Percentiles rank a stretch among this genome's conserved stretches.
These are phyloP conservation scores for Spodoptera littoralis DNA, from an alignment of 2,888 invertebrate species.

Conservation along the genomic window DNA sequence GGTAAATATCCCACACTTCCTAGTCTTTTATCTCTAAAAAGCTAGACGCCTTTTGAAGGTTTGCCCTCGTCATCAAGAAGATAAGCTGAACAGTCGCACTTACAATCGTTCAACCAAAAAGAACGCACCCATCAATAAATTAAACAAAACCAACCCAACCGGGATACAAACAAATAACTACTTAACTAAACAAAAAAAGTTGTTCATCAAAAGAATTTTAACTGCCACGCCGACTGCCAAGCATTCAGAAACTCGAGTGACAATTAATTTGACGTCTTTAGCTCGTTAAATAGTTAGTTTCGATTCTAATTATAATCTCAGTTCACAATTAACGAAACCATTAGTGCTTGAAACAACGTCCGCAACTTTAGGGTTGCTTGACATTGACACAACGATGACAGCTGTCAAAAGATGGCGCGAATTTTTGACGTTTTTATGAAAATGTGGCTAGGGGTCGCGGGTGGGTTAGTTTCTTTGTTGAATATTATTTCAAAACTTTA, in stretches of 20 bases:
- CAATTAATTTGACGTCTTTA: slow-evolving; percentile 68
- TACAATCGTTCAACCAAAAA: no score
- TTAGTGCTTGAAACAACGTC: slow-evolving; percentile 73
- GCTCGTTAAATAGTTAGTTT: slow-evolving; percentile 56
- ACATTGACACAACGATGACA: background rate
- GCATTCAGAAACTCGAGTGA: slow-evolving; percentile 23
- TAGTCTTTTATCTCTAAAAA: no score
- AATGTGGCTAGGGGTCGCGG: no score
- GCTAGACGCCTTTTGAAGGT: no score
- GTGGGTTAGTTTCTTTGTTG: no score
- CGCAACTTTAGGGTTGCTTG: slow-evolving; percentile 46
- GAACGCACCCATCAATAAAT: no score
- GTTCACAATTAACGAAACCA: slow-evolving; percentile 84
- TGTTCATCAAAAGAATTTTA: slow-evolving; percentile 54
- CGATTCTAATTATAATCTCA: slow-evolving; percentile 75
- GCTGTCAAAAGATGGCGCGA: no score
- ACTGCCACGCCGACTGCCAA: slow-evolving; percentile 48
- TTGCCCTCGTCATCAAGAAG: no score
- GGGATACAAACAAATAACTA: slow-evolving; percentile 10
- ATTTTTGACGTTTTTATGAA: no score
- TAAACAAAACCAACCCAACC: background rate
- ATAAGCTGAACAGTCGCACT: no score
- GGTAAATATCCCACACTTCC: no score
- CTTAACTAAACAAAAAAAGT: slow-evolving; percentile 1
- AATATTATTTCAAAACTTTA: no score